phyloP scores from a whole-genome alignment of 2,113 vertebrate species.

The Brachyistius frenatus region DNA sequence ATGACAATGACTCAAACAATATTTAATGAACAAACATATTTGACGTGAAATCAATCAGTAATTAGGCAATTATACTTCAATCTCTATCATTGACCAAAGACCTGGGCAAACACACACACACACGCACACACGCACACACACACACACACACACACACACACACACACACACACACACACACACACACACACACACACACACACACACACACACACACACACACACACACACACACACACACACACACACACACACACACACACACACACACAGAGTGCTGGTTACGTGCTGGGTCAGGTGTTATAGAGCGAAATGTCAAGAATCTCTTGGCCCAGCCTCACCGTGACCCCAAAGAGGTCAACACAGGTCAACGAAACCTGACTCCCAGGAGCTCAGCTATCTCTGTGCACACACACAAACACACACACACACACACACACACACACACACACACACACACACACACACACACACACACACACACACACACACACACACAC shows the following conservation, averaged over 20 bases:
- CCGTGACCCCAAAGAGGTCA: slow-evolving; percentile 63
- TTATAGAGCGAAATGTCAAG: slow-evolving; percentile 69
- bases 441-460: slow-evolving; percentile 33
- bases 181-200: slow-evolving; percentile 1
- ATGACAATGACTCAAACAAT: slow-evolving; percentile 21
- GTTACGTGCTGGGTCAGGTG: slow-evolving; percentile 63
- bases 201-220: too few species aligned
- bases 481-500: background rate
- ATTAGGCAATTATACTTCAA: slow-evolving; percentile 45
- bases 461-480: slow-evolving; percentile 19
- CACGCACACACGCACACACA: slow-evolving; percentile 13
- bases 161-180: slow-evolving; percentile 14
- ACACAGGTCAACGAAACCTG: slow-evolving; percentile 66
- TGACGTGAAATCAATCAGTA: slow-evolving; percentile 62
- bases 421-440: slow-evolving; percentile 31
- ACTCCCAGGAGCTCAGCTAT: slow-evolving; percentile 50
- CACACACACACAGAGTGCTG: background rate
- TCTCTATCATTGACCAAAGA: slow-evolving; percentile 37
- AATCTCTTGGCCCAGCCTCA: slow-evolving; percentile 74
- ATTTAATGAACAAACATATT: slow-evolving; percentile 54
- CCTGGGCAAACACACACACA: slow-evolving; percentile 1
- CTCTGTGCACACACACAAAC: slow-evolving; percentile 32
- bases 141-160: slow-evolving; percentile 22
- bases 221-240: background rate
- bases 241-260: background rate